Evolutionary conservation across 2,113 vertebrate species (phyloP), one percentile per base, ranked within the genome.

Genomic region (Todiramphus chloris): DNA sequence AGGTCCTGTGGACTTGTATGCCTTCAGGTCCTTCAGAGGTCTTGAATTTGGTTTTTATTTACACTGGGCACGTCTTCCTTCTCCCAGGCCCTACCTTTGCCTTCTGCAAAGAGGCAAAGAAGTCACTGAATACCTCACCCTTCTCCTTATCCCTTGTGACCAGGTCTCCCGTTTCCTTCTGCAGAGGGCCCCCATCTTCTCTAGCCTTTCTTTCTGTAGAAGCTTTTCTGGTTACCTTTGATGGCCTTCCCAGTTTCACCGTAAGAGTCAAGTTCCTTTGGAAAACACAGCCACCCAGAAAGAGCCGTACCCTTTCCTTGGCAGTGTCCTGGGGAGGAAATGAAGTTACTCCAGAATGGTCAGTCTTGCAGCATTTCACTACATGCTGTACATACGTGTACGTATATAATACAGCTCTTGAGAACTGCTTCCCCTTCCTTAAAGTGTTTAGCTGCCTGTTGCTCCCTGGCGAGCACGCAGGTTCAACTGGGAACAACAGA

Each of bases 241-340:
- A 19, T 46, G 46, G 9, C 46, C 46, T 10, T 46, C 16, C 43
- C 15, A 48, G 23, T 84, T 87, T 59, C 64, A 7, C 24, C 39
- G 39, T 44, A 84, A 16, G 16, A 91, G 44, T 25, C 21, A 13
- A n/a, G 27, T 90, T 83, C 63, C 24, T 80, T 58, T 80, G 53
- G 77, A 68, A 89, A 75, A n/a, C 0, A n/a, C 0, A 1, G 30
- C 41, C 46, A 28, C 16, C 11, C 1, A 1, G 59, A 24, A 69
- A 48, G 19, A 73, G 43, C 33, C 5, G 5, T 23, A 14, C 31
- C 0, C 0, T 59, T 56, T 48, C 31, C 41, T 82, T 28, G 27
- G 48, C 48, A 50, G 48, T 24, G 56, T 63, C 48, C 62, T 28
- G 35, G 13, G 35, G 46, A 43, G 76, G 41, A 41, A 55, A 16